phyloP scores from a whole-genome alignment of 1,140 invertebrate genomes.

The Wasmannia auropunctata region DNA sequence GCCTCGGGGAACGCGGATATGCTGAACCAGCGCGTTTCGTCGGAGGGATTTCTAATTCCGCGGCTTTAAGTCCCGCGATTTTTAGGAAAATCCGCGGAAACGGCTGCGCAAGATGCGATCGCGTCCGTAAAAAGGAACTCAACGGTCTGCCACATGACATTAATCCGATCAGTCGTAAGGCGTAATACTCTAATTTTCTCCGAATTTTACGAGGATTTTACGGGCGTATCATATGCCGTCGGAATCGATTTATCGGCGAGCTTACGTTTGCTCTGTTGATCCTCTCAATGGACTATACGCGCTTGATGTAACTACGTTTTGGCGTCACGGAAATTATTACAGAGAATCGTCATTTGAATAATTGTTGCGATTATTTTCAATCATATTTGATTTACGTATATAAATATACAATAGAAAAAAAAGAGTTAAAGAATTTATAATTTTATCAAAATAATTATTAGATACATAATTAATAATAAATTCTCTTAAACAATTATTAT shows the following conservation, averaged over 20 bases:
- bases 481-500: too few species aligned
- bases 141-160: background rate
- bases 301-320: background rate
- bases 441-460: background rate
- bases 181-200: slow-evolving; percentile 33
- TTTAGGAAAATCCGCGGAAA: slow-evolving; percentile 18
- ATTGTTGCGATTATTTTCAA: background rate
- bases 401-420: background rate
- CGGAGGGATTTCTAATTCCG: slow-evolving; percentile 20
- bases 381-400: background rate
- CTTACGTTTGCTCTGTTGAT: background rate
- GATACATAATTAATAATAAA: background rate
- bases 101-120: background rate
- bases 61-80: slow-evolving; percentile 14
- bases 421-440: background rate
- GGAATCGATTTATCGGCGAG: background rate
- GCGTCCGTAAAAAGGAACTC: slow-evolving; percentile 15
- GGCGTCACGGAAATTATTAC: background rate
- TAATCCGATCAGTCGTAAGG: slow-evolving; percentile 39
- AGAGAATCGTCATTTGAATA: background rate
- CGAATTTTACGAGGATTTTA: slow-evolving; percentile 45
- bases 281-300: background rate
- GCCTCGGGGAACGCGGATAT: background rate
- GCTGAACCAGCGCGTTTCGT: slow-evolving; percentile 26
- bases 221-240: background rate